phyloP scores from a whole-genome alignment of 1,140 invertebrate species.

The Chionoecetes opilio region DNA sequence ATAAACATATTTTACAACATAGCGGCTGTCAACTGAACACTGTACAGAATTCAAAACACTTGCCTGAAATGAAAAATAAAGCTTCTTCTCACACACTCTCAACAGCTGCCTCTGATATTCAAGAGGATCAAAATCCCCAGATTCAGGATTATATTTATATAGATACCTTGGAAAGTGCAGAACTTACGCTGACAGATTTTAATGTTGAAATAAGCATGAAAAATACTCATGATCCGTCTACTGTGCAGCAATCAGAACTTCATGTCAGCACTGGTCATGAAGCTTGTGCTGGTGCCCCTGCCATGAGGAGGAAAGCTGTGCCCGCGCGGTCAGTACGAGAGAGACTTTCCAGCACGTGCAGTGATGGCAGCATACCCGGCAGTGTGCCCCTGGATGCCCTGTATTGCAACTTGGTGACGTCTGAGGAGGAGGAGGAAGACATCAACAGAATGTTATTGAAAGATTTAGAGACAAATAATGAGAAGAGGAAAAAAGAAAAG shows the following conservation, averaged over 20 bases:
- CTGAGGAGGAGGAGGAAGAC: constrained; percentile 31
- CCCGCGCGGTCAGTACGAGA: not conserved
- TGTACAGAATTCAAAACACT: not conserved
- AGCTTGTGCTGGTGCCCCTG: not conserved
- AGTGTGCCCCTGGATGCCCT: constrained; percentile 51
- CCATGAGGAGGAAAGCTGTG: not conserved
- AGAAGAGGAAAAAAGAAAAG: not conserved
- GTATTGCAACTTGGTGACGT: constrained; percentile 11
- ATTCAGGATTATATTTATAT: not conserved
- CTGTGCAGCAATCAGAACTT: not conserved
- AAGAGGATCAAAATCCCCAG: not conserved
- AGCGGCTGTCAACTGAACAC: not conserved
- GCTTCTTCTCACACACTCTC: not conserved
- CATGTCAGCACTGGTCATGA: not conserved
- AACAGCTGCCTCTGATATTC: not conserved
- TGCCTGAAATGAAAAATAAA: not conserved
- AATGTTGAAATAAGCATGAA: not conserved
- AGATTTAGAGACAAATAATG: not conserved
- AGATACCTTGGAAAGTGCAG: not conserved
- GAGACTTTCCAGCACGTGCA: constrained; percentile 49
- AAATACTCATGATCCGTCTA: not conserved
- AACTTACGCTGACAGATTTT: not conserved
- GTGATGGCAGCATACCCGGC: constrained; percentile 58
- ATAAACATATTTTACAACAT: not conserved
- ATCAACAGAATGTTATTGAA: not conserved